These are phyloP conservation scores for Brachionus asplanchnoidis DNA, from an alignment of 1,140 invertebrate genomes.

Conservation along the genomic window DNA sequence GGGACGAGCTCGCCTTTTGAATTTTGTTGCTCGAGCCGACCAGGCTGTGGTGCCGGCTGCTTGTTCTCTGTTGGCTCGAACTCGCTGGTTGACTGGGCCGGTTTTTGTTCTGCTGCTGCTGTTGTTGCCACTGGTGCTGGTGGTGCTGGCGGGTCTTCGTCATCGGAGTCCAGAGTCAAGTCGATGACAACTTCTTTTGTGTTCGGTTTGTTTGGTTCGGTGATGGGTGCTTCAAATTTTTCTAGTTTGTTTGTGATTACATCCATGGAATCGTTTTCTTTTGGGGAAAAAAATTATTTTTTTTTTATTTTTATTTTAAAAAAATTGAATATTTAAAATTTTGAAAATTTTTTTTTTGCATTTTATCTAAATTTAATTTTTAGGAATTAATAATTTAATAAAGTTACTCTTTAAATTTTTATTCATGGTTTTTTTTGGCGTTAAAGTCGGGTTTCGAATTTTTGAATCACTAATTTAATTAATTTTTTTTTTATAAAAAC, in stretches of 20 bases:
- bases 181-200: constrained; percentile 10
- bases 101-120: constrained; percentile 1
- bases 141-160: not conserved
- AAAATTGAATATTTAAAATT: not conserved
- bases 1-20: not conserved
- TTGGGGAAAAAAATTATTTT: not conserved
- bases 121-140: not conserved
- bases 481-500: too few species aligned
- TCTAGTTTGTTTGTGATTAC: not conserved
- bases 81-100: not conserved
- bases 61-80: not conserved
- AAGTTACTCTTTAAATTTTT: too few species aligned
- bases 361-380: too few species aligned
- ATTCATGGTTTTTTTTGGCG: too few species aligned
- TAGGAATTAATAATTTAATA: too few species aligned
- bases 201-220: not conserved
- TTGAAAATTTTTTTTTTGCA: not conserved
- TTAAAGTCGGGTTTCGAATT: too few species aligned
- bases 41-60: not conserved
- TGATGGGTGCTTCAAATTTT: not conserved
- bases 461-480: too few species aligned
- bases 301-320: too few species aligned
- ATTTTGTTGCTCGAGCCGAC: not conserved
- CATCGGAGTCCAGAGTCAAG: constrained; percentile 14
- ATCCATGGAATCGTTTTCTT: constrained; percentile 11